phyloP scores from a whole-genome alignment of 2,888 invertebrate genomes.

The Scelioninae gen. 2 region DNA sequence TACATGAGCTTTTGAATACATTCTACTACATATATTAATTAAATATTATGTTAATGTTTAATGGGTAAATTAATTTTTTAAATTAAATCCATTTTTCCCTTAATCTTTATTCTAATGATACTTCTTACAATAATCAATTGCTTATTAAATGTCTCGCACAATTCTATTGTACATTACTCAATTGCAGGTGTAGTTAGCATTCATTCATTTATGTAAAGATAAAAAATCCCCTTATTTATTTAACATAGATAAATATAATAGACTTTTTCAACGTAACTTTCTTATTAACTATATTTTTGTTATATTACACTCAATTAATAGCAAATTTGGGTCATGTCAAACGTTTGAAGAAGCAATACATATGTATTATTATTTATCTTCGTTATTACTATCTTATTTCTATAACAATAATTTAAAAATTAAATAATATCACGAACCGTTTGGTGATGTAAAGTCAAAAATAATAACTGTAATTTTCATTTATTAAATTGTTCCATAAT shows the following conservation, averaged over 20 bases:
- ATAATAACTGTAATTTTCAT: no score
- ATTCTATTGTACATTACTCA: background rate
- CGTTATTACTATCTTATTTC: background rate
- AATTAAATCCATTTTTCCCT: no score
- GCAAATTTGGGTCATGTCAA: slow-evolving; percentile 17
- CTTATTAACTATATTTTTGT: slow-evolving; percentile 7
- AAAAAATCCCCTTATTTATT: slow-evolving; percentile 21
- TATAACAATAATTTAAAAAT: background rate
- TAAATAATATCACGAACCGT: background rate
- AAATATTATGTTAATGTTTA: no score
- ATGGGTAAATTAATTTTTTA: no score
- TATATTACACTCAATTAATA: slow-evolving; percentile 18
- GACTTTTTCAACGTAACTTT: slow-evolving; percentile 20
- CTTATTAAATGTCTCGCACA: background rate
- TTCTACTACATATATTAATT: no score
- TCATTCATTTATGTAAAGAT: slow-evolving; percentile 18
- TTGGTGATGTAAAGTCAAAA: no score
- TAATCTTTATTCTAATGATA: slow-evolving; percentile 2
- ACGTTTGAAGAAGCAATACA: background rate
- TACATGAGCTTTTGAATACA: no score
- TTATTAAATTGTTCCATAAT: no score
- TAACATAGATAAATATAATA: slow-evolving; percentile 40
- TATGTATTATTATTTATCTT: background rate
- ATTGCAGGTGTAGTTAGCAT: slow-evolving; percentile 2
- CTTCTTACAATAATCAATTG: slow-evolving; percentile 3